Percentiles rank a stretch among this genome's conserved stretches.
Evolutionary conservation across 35 echinoderm and acorn worm species (phyloP).

Genomic region (Holothuria glaberrima): DNA sequence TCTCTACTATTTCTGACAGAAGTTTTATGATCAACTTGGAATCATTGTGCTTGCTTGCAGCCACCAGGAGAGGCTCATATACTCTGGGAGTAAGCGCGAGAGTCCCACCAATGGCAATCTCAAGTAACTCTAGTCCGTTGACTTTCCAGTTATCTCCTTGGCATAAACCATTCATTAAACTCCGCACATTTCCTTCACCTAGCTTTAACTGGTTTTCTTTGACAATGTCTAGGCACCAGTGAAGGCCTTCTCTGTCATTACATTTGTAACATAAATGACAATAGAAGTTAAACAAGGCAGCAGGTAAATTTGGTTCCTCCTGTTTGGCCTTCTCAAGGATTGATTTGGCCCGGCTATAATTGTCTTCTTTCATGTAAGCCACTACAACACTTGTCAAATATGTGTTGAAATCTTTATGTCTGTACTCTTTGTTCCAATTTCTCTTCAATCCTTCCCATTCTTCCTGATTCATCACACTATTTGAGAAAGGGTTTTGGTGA

Average conservation of each 20-base stretch:
- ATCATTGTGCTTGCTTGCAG: neutral
- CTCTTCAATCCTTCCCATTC: neutral
- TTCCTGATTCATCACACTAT: neutral
- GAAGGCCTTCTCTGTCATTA: neutral
- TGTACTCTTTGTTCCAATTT: neutral
- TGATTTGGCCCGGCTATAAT: neutral
- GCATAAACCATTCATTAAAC: constrained; percentile 21
- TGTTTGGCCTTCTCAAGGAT: neutral
- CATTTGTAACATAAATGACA: constrained; percentile 21
- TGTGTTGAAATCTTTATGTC: constrained; percentile 12
- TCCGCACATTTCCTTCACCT: neutral
- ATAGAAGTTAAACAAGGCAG: constrained; percentile 3
- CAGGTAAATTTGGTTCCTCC: neutral
- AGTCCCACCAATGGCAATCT: neutral
- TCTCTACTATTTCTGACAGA: neutral
- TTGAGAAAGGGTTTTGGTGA: too few relatives aligned
- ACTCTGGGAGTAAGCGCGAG: neutral
- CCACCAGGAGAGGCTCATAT: neutral
- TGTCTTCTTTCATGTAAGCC: neutral
- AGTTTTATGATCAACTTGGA: neutral
- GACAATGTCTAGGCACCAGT: neutral
- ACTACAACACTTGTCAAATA: constrained; percentile 1
- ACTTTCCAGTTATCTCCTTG: constrained; percentile 24
- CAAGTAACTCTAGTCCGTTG: neutral
- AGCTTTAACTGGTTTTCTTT: neutral